Evolutionary conservation across 2,113 vertebrate species (phyloP).

Genomic region (Hippocampus zosterae): DNA sequence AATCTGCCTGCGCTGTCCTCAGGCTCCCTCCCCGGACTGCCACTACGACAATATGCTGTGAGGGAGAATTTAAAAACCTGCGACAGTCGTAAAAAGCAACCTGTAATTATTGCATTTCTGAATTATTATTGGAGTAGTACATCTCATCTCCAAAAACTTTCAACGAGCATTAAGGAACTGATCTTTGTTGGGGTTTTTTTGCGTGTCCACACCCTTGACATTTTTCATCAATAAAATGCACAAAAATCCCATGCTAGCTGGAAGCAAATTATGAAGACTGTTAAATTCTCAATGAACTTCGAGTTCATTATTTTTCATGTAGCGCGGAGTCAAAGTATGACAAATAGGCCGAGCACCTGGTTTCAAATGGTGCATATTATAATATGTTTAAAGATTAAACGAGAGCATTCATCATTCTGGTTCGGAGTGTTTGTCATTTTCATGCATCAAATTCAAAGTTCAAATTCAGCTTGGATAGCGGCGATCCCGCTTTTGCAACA

Average conservation of each 20-base stretch:
- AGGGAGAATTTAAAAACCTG: neutral
- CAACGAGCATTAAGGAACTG: neutral
- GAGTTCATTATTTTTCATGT: neutral
- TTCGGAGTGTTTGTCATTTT: slow-evolving; percentile 7
- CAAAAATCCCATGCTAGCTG: neutral
- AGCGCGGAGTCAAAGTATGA: neutral
- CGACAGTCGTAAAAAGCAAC: neutral
- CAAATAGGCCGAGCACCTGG: neutral
- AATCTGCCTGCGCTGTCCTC: slow-evolving; percentile 26
- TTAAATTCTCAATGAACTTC: slow-evolving; percentile 7
- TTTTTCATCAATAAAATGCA: neutral
- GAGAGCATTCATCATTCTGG: neutral
- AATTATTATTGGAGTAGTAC: too few relatives aligned
- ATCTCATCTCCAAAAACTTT: neutral
- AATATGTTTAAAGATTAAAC: slow-evolving; percentile 10
- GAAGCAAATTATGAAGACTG: neutral
- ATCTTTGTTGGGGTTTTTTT: neutral
- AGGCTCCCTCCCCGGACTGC: slow-evolving; percentile 8
- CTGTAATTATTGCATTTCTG: neutral
- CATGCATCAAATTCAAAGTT: slow-evolving; percentile 3
- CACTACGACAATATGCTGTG: neutral
- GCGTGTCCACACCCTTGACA: neutral
- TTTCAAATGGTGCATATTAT: slow-evolving; percentile 12
- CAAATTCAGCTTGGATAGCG: neutral
- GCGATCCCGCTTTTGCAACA: neutral